Conservation (phyloP, 2,113 vertebrate species). For the Merops nubicus region DNA sequence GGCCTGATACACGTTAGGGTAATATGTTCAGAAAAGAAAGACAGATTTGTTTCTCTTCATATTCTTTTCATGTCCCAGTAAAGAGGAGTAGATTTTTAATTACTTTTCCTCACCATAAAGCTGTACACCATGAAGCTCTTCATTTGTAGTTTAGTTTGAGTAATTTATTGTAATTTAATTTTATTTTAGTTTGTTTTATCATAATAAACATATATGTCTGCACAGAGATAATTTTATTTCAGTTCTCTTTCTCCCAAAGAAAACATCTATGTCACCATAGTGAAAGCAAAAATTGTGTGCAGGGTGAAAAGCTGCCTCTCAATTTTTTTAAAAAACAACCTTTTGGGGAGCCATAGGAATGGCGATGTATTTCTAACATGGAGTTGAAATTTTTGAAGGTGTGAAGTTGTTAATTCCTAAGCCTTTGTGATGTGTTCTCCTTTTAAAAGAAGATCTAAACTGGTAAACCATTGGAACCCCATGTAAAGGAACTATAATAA, state of each 20-base stretch:
- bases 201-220: neutral
- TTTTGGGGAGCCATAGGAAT: neutral
- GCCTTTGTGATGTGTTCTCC: neutral
- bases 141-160: neutral
- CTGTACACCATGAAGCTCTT: neutral
- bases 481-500: rapidly evolving
- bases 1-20: neutral
- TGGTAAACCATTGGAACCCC: neutral
- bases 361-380: neutral
- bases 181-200: neutral
- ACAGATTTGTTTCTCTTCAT: neutral
- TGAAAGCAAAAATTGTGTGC: neutral
- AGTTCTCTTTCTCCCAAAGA: neutral
- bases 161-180: neutral
- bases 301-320: neutral
- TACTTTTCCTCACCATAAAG: neutral
- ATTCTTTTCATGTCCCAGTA: neutral
- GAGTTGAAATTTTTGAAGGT: neutral
- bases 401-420: neutral
- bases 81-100: neutral
- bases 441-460: neutral
- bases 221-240: neutral
- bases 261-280: neutral
- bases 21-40: neutral
- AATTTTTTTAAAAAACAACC: neutral